Evolutionary conservation across 2,888 invertebrate species (phyloP).

Genomic region (Zygaena filipendulae): DNA sequence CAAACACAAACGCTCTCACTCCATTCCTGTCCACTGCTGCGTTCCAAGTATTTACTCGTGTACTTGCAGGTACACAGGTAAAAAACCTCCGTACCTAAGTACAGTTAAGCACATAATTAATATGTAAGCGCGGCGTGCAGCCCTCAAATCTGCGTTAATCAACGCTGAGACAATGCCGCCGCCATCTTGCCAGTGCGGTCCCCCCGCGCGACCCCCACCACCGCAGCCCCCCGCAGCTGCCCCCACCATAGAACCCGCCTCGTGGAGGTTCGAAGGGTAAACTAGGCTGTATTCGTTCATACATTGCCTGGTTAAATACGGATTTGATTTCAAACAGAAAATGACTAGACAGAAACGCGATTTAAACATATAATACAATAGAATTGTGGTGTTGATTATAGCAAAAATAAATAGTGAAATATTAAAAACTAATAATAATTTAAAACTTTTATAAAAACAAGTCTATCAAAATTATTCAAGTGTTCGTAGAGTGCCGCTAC

Average conservation of each 20-base stretch:
- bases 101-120: slow-evolving; percentile 59
- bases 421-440: no score
- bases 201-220: slow-evolving; percentile 21
- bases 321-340: slow-evolving; percentile 1
- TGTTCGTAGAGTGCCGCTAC: no score
- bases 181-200: slow-evolving; percentile 41
- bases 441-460: no score
- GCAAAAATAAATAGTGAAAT: no score
- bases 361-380: no score
- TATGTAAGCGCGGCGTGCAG: slow-evolving; percentile 49
- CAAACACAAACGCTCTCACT: slow-evolving; percentile 12
- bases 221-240: slow-evolving; percentile 17
- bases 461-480: no score
- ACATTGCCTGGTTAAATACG: slow-evolving; percentile 1
- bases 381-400: no score
- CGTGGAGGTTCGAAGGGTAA: slow-evolving; percentile 27
- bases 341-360: no score
- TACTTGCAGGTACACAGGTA: slow-evolving; percentile 23
- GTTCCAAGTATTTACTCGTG: no score
- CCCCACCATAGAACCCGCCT: slow-evolving; percentile 20
- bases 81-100: slow-evolving; percentile 25
- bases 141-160: slow-evolving; percentile 59
- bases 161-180: slow-evolving; percentile 59
- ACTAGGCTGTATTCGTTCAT: slow-evolving; percentile 14
- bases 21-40: no score